These are phyloP conservation scores for Drosophila aldrichi DNA, from an alignment of 2,888 invertebrate species.

Conservation along the genomic window DNA sequence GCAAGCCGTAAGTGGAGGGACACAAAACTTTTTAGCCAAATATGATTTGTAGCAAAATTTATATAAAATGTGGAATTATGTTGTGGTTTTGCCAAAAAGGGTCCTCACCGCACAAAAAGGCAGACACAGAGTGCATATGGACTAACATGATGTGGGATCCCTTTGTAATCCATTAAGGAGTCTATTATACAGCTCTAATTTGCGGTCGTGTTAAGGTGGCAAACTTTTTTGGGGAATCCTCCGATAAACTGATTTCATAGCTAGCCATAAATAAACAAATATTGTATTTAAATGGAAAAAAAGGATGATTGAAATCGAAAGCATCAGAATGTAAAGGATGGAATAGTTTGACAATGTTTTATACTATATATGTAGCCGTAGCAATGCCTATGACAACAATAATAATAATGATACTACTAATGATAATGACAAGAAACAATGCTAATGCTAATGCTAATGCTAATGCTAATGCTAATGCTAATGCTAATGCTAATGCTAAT, in stretches of 20 bases:
- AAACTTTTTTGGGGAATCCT: conserved; percentile 12
- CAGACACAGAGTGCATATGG: background rate
- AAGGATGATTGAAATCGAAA: too few species aligned
- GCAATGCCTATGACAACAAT: too few species aligned
- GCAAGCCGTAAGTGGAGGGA: background rate
- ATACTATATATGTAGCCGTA: too few species aligned
- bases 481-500: background rate
- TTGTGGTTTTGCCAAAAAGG: conserved; percentile 41
- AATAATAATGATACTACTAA: too few species aligned
- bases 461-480: background rate
- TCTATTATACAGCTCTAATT: conserved; percentile 54
- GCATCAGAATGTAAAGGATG: too few species aligned
- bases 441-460: background rate
- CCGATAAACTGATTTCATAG: background rate
- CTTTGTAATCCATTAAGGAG: conserved; percentile 31
- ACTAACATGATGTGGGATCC: conserved; percentile 11
- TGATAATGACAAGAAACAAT: too few species aligned
- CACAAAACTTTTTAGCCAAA: conserved; percentile 4
- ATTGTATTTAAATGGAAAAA: background rate
- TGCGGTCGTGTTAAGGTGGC: conserved; percentile 28
- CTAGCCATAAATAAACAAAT: background rate
- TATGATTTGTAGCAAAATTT: conserved; percentile 19
- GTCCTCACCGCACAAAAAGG: background rate
- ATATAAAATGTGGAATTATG: conserved; percentile 26
- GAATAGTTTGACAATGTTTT: too few species aligned